Percentiles rank a stretch among this genome's conserved stretches.
Evolutionary conservation across 1,140 invertebrate species (phyloP).

Genomic region (Condylostylus longicornis): DNA sequence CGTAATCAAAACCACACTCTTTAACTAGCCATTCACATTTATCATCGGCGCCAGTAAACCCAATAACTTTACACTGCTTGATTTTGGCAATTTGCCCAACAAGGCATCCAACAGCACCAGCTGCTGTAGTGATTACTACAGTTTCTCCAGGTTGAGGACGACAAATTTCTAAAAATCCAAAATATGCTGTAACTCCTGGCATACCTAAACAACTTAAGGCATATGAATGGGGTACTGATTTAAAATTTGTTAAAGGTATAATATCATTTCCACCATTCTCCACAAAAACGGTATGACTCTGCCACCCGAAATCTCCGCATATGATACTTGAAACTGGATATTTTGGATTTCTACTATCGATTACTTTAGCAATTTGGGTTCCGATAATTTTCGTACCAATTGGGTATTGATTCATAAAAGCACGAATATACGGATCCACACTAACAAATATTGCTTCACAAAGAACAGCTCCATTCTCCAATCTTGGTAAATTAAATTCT

Average conservation of each 20-base stretch:
- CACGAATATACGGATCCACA: constrained; percentile 56
- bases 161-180: constrained; percentile 53
- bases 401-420: constrained; percentile 35
- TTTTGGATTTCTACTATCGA: constrained; percentile 41
- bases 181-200: constrained; percentile 48
- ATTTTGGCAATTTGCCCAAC: constrained; percentile 62
- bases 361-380: constrained; percentile 44
- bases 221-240: constrained; percentile 20
- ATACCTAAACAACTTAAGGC: constrained; percentile 28
- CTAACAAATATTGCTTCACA: constrained; percentile 50
- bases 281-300: constrained; percentile 26
- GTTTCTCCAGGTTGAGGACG: constrained; percentile 50
- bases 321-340: constrained; percentile 38
- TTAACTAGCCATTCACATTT: constrained; percentile 52
- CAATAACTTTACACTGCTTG: constrained; percentile 49
- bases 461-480: constrained; percentile 52
- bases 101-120: constrained; percentile 50
- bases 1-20: constrained; percentile 49
- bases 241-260: constrained; percentile 19
- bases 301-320: constrained; percentile 42
- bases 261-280: constrained; percentile 7
- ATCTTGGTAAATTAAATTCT: constrained; percentile 43
- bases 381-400: constrained; percentile 44
- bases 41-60: constrained; percentile 50
- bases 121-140: constrained; percentile 47